A percentile compares a stretch with the other conserved stretches of the same genome.
Evolutionary conservation across 2,888 invertebrate genomes (phyloP).

Genomic region (Agrypnus murinus): DNA sequence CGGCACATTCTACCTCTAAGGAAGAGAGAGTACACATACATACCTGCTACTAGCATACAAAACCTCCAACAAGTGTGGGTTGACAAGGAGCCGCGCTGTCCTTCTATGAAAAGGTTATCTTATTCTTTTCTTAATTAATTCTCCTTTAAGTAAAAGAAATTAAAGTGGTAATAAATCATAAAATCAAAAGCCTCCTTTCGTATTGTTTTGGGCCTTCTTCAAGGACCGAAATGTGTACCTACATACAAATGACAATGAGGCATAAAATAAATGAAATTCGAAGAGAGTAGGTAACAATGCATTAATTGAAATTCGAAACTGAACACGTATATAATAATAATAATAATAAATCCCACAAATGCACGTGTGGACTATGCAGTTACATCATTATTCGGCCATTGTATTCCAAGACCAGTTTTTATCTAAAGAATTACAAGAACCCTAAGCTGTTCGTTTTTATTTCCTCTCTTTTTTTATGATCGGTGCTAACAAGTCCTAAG

Average conservation of each 20-base stretch:
- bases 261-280: too few species aligned
- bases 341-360: conserved; percentile 15
- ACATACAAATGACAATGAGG: too few species aligned
- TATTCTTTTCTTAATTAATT: neutral
- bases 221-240: too few species aligned
- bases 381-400: conserved; percentile 34
- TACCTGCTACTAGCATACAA: too few species aligned
- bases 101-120: conserved; percentile 12
- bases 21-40: conserved; percentile 28
- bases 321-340: neutral
- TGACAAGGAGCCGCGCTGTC: conserved; percentile 20
- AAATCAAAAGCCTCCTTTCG: too few species aligned
- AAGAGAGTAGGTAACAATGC: neutral
- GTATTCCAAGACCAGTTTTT: conserved; percentile 27
- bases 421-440: conserved; percentile 23
- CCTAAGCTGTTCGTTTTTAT: conserved; percentile 6
- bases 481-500: conserved; percentile 2
- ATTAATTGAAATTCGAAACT: conserved; percentile 17
- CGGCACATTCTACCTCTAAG: conserved; percentile 27
- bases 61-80: conserved; percentile 32
- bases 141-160: neutral
- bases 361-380: conserved; percentile 25
- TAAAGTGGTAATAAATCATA: too few species aligned
- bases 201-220: too few species aligned
- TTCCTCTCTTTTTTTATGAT: neutral